Base-by-base conservation (phyloP, 2,888 invertebrate species). In the Chirona hameri region DNA sequence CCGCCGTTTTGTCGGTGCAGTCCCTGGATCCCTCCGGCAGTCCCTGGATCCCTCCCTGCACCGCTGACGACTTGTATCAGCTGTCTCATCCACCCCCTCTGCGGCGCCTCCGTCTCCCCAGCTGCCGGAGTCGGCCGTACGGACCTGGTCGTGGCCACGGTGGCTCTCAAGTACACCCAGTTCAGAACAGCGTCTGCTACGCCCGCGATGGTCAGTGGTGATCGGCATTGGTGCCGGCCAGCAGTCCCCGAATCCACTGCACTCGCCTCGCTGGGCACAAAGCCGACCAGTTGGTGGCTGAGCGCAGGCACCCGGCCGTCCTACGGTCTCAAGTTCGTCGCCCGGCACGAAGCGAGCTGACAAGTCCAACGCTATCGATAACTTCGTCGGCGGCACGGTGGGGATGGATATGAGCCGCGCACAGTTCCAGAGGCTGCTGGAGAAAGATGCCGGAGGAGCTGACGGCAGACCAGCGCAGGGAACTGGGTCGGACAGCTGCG, bases 151-250 rank as follows among this genome's bases (percentile, higher is more conserved):
- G 96, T 99, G 1, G 98, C 99, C 0, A 97, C 97, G 0, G 96
- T 99, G 84, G 95, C 98, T 0, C 90, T 99, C 31, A 99, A 99
- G 88, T 99, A 97, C 87, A 98, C 99, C 0, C 99, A 99, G 89
- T 98, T 98, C n/a, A n/a, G 86, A 99, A 99, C 89, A 98, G 98
- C 0, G 99, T 99, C 0, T 99, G 98, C 88, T 99, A 94, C 87
- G 98, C 98, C 0, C 93, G 93, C 86, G 94, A 97, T 88, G 97
- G 97, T 7, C 93, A 95, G 91, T n/a, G n/a, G 93, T 96, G 24
- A 93, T 98, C 86, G 99, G 99, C 29, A 98, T 98, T 86, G 99
- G 99, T 52, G 99, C 99, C n/a, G 99, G 99, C 0, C 99, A 99
- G 87, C 99, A 99, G 89, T 98, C 97, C n/a, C 0, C 92, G 99